Base-by-base conservation (phyloP, 1,140 invertebrate species). In the Ericerus pela region DNA sequence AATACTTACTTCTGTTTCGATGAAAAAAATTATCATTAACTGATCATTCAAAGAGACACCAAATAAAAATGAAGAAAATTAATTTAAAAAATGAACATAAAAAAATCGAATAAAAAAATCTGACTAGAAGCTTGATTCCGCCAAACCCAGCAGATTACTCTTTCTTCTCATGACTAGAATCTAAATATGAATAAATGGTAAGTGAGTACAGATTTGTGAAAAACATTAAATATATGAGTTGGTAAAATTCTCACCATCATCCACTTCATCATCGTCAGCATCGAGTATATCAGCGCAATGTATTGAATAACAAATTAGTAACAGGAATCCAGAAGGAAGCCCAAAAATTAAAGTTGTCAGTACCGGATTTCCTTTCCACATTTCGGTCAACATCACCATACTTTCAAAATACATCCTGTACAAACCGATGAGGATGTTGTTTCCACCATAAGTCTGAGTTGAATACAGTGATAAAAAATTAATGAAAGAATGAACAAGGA, bases 201-300 rank as follows among this genome's bases (percentile, higher is more conserved):
- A n/a, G n/a, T n/a, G n/a, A n/a, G n/a, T n/a, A n/a, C n/a, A n/a
- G n/a, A n/a, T n/a, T n/a, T n/a, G n/a, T n/a, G n/a, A n/a, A n/a
- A n/a, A n/a, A n/a, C n/a, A n/a, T n/a, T n/a, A n/a, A n/a, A n/a
- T n/a, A n/a, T n/a, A n/a, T n/a, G n/a, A n/a, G n/a, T n/a, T n/a
- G n/a, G n/a, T n/a, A n/a, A n/a, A n/a, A n/a, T n/a, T 38, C 47
- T 47, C 24, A 51, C 31, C 22, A 41, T 58, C 52, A 29, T 53
- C 54, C 1, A 30, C 68, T 62, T 73, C 76, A 56, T 78, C 76
- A 60, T 86, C 84, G 41, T 91, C 88, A n/a, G 88, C 87, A 68
- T 94, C 91, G 61, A 94, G 74, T 64, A 95, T 89, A 71, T 96
- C 90, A 22, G 88, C 81, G 70, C 90, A 96, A 68, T 88, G 96